These are phyloP conservation scores for Eristalinus aeneus DNA, from an alignment of 2,888 invertebrate species.

Conservation along the genomic window DNA sequence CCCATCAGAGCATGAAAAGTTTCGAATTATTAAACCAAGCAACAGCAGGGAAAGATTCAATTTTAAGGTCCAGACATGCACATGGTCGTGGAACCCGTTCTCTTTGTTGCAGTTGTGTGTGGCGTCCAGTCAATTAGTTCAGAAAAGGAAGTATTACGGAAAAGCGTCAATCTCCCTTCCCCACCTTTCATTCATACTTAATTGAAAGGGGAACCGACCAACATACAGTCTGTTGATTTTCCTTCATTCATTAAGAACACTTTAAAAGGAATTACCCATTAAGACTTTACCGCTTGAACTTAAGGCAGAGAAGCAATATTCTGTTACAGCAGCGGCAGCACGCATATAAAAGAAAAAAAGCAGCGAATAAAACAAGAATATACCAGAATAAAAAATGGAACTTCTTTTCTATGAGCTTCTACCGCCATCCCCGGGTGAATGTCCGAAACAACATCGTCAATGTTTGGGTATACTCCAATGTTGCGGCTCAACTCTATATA, in stretches of 20 bases:
- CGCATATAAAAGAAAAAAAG: neutral
- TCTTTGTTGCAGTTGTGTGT: neutral
- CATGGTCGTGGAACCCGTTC: neutral
- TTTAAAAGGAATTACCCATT: slow-evolving; percentile 29
- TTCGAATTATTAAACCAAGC: slow-evolving; percentile 34
- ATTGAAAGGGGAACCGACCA: slow-evolving; percentile 21
- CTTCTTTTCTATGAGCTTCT: neutral
- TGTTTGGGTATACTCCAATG: neutral
- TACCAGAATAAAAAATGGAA: slow-evolving; percentile 14
- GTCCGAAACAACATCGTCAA: slow-evolving; percentile 10
- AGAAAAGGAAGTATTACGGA: neutral
- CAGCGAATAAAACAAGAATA: slow-evolving; percentile 4
- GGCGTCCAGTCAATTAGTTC: neutral
- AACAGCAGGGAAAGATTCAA: neutral
- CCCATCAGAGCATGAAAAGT: slow-evolving; percentile 28
- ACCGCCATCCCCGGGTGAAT: slow-evolving; percentile 22
- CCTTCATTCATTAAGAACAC: slow-evolving; percentile 18
- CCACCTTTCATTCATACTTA: slow-evolving; percentile 28
- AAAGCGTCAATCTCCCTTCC: neutral
- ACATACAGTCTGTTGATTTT: slow-evolving; percentile 14
- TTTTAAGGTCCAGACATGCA: neutral
- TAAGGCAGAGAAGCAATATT: slow-evolving; percentile 10
- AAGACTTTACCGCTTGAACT: slow-evolving; percentile 36
- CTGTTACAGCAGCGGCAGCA: neutral
- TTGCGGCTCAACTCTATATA: slow-evolving; percentile 2